Evolutionary conservation across 2,797 vertebrate species (phyloP).

Genomic region (Synanceia verrucosa): DNA sequence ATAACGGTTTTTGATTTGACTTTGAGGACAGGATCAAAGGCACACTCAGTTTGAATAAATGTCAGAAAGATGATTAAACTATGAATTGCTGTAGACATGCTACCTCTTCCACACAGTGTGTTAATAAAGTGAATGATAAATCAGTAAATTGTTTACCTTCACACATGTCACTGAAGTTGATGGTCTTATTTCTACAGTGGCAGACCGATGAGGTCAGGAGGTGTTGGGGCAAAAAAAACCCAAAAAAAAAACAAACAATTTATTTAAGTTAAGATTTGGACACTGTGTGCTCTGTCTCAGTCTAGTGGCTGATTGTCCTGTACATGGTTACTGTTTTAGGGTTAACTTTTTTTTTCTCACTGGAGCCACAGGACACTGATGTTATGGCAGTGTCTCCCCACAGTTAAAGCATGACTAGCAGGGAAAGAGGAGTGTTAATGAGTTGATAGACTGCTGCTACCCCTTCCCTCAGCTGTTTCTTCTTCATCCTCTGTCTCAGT

Average conservation of each 20-base stretch:
- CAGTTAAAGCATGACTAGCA: slow-evolving; percentile 66
- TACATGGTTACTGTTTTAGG: slow-evolving; percentile 46
- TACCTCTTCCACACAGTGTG: not conserved
- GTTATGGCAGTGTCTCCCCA: slow-evolving; percentile 78
- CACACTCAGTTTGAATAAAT: not conserved
- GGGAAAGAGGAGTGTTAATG: slow-evolving; percentile 64
- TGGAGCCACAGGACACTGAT: slow-evolving; percentile 75
- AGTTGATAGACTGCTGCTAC: slow-evolving; percentile 34
- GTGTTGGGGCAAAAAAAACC: no score
- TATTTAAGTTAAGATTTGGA: no score
- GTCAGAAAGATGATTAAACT: not conserved
- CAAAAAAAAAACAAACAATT: no score
- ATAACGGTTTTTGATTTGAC: no score
- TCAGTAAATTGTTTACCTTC: not conserved
- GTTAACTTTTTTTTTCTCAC: slow-evolving; percentile 27
- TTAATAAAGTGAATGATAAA: not conserved
- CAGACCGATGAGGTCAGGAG: not conserved
- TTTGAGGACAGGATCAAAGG: not conserved
- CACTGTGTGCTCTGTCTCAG: slow-evolving; percentile 45
- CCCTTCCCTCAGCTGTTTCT: slow-evolving; percentile 23
- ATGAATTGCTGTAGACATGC: not conserved
- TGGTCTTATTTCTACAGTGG: not conserved
- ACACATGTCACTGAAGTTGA: not conserved
- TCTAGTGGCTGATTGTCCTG: slow-evolving; percentile 59
- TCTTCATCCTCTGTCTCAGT: slow-evolving; percentile 13